Evolutionary conservation across 64 coral and sea anemone species (phyloP).

Genomic region (Actinia equina): DNA sequence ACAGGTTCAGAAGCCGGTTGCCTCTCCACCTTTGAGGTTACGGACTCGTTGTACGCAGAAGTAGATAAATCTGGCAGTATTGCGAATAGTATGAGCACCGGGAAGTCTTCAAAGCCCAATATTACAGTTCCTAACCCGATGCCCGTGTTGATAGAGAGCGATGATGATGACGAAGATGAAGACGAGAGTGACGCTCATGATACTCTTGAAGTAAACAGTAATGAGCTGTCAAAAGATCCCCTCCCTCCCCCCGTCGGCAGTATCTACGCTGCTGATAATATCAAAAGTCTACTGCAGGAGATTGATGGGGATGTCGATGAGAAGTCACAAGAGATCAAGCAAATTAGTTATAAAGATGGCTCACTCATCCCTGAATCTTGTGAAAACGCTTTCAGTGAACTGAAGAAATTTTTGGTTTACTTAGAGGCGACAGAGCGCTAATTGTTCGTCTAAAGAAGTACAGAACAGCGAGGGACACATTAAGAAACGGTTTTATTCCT

Average conservation of each 20-base stretch:
- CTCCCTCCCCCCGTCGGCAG: conserved; percentile 2
- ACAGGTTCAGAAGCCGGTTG: too few relatives aligned
- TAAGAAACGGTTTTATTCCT: too few relatives aligned
- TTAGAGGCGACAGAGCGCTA: conserved; percentile 1
- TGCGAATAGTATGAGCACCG: not conserved
- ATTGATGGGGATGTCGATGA: not conserved
- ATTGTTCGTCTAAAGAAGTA: not conserved
- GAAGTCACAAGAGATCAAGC: not conserved
- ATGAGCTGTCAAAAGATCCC: not conserved
- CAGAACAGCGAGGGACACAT: too few relatives aligned
- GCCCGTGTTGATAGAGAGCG: conserved; percentile 6
- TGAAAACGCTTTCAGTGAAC: conserved; percentile 1
- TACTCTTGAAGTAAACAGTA: not conserved
- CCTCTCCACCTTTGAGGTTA: not conserved
- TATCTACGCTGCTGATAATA: conserved; percentile 16
- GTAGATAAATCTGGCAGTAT: not conserved
- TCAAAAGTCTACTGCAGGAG: not conserved
- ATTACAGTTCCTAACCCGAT: not conserved
- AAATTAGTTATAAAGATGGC: not conserved
- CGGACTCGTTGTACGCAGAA: not conserved
- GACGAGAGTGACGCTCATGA: not conserved
- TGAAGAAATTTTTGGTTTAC: not conserved
- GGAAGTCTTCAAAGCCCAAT: not conserved
- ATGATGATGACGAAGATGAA: conserved; percentile 1
- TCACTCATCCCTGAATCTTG: not conserved